Conservation (phyloP, 2,888 invertebrate genomes). For the Cerastis leucographa region DNA sequence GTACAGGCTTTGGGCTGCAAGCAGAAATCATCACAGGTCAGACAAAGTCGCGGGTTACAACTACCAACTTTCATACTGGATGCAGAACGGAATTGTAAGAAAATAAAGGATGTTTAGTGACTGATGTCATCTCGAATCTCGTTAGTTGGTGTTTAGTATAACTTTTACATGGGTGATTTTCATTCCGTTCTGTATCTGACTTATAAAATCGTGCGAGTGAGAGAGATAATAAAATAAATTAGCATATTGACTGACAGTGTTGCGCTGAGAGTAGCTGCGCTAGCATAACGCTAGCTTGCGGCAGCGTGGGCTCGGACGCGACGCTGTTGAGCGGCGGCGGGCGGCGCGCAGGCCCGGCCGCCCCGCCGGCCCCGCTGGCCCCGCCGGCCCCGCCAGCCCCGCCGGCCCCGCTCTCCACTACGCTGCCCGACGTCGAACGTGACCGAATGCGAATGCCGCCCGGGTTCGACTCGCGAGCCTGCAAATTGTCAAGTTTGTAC, state of each 20-base stretch:
- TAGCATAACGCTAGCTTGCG: slow-evolving; percentile 93
- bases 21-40: slow-evolving; percentile 46
- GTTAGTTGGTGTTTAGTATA: not conserved
- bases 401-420: slow-evolving; percentile 90
- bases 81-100: slow-evolving; percentile 31
- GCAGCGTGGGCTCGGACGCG: slow-evolving; percentile 94
- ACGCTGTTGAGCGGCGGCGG: slow-evolving; percentile 93
- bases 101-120: not conserved
- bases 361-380: slow-evolving; percentile 69
- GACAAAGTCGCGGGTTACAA: slow-evolving; percentile 15
- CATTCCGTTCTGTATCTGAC: slow-evolving; percentile 25
- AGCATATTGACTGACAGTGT: slow-evolving; percentile 89
- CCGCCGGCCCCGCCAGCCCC: slow-evolving; percentile 71
- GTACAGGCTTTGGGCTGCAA: slow-evolving; percentile 88
- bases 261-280: slow-evolving; percentile 94
- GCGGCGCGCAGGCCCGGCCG: slow-evolving; percentile 80
- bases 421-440: slow-evolving; percentile 85
- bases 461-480: slow-evolving; percentile 81
- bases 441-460: slow-evolving; percentile 82
- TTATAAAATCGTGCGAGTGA: slow-evolving; percentile 33
- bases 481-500: slow-evolving; percentile 69
- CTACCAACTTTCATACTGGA: not conserved
- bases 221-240: slow-evolving; percentile 53
- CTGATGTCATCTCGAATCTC: not conserved
- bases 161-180: not conserved